phyloP scores from a whole-genome alignment of 1,140 invertebrate species.

The Bombus superbus region DNA sequence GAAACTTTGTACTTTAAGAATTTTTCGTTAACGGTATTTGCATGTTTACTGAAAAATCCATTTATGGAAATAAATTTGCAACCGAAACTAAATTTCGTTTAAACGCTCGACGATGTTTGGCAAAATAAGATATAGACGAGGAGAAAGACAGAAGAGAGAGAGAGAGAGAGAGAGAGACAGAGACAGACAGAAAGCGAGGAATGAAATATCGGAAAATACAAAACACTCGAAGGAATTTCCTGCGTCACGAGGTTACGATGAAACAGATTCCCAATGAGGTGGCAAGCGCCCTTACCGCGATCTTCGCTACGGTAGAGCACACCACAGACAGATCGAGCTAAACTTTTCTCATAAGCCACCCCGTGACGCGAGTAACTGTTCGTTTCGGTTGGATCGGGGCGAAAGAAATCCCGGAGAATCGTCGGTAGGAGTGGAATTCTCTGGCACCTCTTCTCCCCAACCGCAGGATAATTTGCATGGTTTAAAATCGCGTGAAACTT shows the following conservation, averaged over 20 bases:
- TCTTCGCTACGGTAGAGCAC: neutral
- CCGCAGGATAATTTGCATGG: conserved; percentile 40
- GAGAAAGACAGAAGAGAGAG: too few relatives aligned
- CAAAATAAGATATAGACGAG: neutral
- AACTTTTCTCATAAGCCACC: conserved; percentile 17
- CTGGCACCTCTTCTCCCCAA: neutral
- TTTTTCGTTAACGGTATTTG: conserved; percentile 40
- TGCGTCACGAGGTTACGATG: neutral
- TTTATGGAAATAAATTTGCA: neutral
- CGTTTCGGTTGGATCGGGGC: neutral
- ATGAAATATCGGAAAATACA: neutral
- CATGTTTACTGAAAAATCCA: conserved; percentile 54
- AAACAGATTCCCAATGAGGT: neutral
- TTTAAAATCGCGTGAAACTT: conserved; percentile 66
- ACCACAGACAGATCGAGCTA: neutral
- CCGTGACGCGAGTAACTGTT: neutral
- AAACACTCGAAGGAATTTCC: neutral
- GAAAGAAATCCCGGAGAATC: conserved; percentile 1
- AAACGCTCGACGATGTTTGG: neutral
- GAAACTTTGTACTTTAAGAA: conserved; percentile 39
- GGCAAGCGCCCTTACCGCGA: neutral
- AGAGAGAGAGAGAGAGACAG: neutral
- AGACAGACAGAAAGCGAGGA: too few relatives aligned
- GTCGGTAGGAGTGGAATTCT: neutral
- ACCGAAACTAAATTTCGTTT: neutral